phyloP scores from a whole-genome alignment of 2,113 vertebrate genomes.

The Microcebus ravelobensis region DNA sequence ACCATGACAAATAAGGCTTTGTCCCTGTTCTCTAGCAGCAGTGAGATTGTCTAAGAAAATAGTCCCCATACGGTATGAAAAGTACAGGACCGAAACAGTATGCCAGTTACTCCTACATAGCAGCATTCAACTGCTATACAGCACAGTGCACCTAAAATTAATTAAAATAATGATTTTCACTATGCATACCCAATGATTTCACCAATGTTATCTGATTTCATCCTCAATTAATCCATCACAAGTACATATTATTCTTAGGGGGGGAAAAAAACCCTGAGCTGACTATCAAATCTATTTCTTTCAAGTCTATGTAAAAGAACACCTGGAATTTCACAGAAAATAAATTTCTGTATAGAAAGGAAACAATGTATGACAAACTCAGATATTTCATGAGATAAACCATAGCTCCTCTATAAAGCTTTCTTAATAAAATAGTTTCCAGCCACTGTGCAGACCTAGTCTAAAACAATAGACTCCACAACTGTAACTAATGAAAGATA shows the following conservation, averaged over 20 bases:
- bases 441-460: slow-evolving; percentile 17
- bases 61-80: neutral
- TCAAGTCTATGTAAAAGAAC: slow-evolving; percentile 76
- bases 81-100: neutral
- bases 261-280: neutral
- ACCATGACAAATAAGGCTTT: neutral
- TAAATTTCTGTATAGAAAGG: slow-evolving; percentile 78
- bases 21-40: neutral
- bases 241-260: slow-evolving; percentile 50
- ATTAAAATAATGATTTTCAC: slow-evolving; percentile 31
- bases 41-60: neutral
- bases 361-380: slow-evolving; percentile 78
- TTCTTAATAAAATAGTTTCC: slow-evolving; percentile 68
- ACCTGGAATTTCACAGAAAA: slow-evolving; percentile 82
- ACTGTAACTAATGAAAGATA: slow-evolving; percentile 44
- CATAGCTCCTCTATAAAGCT: slow-evolving; percentile 20
- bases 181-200: neutral
- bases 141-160: neutral
- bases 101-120: neutral
- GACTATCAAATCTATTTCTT: slow-evolving; percentile 63
- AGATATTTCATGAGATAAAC: slow-evolving; percentile 80
- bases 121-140: neutral
- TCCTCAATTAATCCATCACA: slow-evolving; percentile 71
- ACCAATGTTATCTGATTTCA: slow-evolving; percentile 74
- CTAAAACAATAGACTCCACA: slow-evolving; percentile 64